phyloP scores from a whole-genome alignment of 2,888 invertebrate genomes.

The Drosophila seclusa region DNA sequence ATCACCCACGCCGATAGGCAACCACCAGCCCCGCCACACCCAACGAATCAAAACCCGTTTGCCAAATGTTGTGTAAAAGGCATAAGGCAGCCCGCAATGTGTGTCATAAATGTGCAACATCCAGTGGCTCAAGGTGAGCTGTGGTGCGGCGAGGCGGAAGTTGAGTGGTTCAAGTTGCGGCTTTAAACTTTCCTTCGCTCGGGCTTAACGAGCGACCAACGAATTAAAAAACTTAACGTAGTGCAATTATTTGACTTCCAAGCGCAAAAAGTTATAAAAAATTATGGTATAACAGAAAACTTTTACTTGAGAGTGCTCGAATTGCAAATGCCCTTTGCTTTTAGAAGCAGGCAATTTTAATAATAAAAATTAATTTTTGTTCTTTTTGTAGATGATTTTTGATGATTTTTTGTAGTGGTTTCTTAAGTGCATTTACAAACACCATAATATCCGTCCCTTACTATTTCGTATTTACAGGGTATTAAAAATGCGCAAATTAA shows the following conservation, averaged over 20 bases:
- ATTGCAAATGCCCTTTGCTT: slow-evolving; percentile 1
- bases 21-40: slow-evolving; percentile 1
- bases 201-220: slow-evolving; percentile 36
- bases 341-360: too few relatives aligned
- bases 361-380: neutral
- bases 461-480: neutral
- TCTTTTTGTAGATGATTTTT: too few relatives aligned
- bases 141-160: slow-evolving; percentile 14
- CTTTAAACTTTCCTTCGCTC: slow-evolving; percentile 42
- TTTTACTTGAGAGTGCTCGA: neutral
- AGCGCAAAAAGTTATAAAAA: slow-evolving; percentile 42
- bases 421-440: neutral
- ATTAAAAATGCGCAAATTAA: slow-evolving; percentile 62
- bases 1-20: slow-evolving; percentile 30
- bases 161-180: slow-evolving; percentile 7
- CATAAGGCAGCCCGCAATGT: slow-evolving; percentile 57
- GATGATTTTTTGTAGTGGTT: neutral
- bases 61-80: slow-evolving; percentile 79
- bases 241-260: slow-evolving; percentile 74
- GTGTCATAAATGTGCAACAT: slow-evolving; percentile 72
- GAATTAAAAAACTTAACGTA: slow-evolving; percentile 73
- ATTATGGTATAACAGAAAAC: slow-evolving; percentile 26
- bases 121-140: slow-evolving; percentile 52
- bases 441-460: neutral
- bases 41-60: slow-evolving; percentile 51